Base-by-base conservation (phyloP, 2,113 vertebrate species). In the Microcebus griseorufus region DNA sequence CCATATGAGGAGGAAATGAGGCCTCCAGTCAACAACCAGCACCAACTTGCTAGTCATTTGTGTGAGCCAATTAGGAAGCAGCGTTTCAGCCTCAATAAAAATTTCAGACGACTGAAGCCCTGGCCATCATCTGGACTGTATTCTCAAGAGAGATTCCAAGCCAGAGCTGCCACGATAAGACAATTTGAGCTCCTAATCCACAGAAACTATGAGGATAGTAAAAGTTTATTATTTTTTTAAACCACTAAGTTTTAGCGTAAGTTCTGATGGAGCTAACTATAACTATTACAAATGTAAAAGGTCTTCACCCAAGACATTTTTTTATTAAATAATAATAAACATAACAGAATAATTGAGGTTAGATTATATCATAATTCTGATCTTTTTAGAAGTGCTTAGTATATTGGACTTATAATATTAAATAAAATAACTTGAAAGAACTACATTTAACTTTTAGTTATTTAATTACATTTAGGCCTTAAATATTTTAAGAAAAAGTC, bases 361-460 rank as follows among this genome's bases (percentile, higher is more conserved):
- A 96, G 7, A 58, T 76, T 53, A 32, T 37, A 42, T 25, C 48
- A 75, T 48, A 83, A 55, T 79, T 42, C 6, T 75, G 79, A 93
- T n/a, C 65, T 81, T 88, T 76, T n/a, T 78, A 83, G 16, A 93
- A 84, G 12, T 93, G 14, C 16, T 42, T 78, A 76, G 78, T 82
- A 29, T 88, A 22, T n/a, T 86, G 34, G 67, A 39, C 39, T 72
- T 73, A 73, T 16, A 90, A 18, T 53, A 88, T n/a, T 94, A 90
- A 93, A 64, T 79, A 83, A 83, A 65, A 42, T 73, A 90, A 83
- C 27, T 80, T 93, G 88, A 88, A 84, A 88, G 42, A 91, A 60
- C 12, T 16, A 25, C 16, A 72, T 10, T 84, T 93, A 92, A 69
- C 34, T 34, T 79, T 84, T 83, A 87, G 42, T 42, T 95, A 94